Evolutionary conservation across 2,113 vertebrate genomes (phyloP).

Genomic region (Alosa alosa): DNA sequence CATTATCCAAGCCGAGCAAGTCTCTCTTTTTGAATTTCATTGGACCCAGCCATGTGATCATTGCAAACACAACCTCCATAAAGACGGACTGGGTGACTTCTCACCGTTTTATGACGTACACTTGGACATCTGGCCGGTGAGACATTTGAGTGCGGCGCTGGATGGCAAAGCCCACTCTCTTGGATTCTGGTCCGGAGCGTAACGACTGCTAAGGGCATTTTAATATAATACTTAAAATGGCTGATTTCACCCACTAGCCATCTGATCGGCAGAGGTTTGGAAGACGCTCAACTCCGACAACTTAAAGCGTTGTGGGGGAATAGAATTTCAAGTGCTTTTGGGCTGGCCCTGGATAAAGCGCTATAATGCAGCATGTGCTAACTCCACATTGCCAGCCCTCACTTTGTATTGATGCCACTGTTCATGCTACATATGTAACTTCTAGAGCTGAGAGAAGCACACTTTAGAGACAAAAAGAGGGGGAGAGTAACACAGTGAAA

Average conservation of each 20-base stretch:
- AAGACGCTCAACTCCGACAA: slow-evolving; percentile 8
- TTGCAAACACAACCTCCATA: slow-evolving; percentile 30
- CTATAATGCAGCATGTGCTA: slow-evolving; percentile 16
- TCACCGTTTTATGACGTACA: slow-evolving; percentile 25
- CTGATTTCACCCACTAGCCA: slow-evolving; percentile 30
- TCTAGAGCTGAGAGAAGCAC: not conserved
- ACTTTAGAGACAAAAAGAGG: not conserved
- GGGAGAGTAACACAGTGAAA: not conserved
- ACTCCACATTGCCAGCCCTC: not conserved
- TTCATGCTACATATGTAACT: not conserved
- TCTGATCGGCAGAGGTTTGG: slow-evolving; percentile 20
- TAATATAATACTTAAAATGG: slow-evolving; percentile 30
- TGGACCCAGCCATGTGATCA: slow-evolving; percentile 36
- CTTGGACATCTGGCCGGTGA: slow-evolving; percentile 45
- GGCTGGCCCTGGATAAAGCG: not conserved
- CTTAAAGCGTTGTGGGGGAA: slow-evolving; percentile 34
- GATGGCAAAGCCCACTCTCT: slow-evolving; percentile 28
- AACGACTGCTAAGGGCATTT: slow-evolving; percentile 36
- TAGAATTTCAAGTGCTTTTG: slow-evolving; percentile 15
- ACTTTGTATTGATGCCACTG: not conserved
- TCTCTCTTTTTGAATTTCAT: slow-evolving; percentile 25
- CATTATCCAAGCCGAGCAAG: slow-evolving; percentile 36
- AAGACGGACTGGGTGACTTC: slow-evolving; percentile 34
- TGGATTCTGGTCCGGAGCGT: slow-evolving; percentile 37
- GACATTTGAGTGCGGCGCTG: slow-evolving; percentile 40